Percentiles rank a stretch among this genome's conserved stretches.
Evolutionary conservation across 2,797 vertebrate species (phyloP).

Genomic region (Micropoecilia bifurca): DNA sequence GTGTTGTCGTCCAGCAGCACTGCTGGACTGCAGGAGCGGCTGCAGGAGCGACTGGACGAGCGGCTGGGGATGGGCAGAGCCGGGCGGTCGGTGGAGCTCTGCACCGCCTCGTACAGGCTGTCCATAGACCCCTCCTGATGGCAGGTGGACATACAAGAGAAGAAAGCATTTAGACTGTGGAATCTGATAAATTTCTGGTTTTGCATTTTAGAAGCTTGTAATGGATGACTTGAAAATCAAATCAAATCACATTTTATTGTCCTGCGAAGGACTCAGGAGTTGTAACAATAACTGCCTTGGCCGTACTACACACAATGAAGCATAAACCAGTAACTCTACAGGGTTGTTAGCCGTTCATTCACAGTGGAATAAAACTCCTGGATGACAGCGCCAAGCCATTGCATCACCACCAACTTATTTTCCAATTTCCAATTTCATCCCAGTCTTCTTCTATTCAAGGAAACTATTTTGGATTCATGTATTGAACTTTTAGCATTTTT

Average conservation of each 20-base stretch:
- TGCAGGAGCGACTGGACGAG: conserved; percentile 62
- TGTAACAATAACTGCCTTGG: neutral
- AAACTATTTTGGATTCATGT: neutral
- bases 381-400: neutral
- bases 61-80: conserved; percentile 69
- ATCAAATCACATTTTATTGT: neutral
- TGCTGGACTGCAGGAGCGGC: conserved; percentile 70
- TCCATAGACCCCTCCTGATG: conserved; percentile 90
- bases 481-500: neutral
- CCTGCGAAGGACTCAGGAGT: neutral
- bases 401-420: neutral
- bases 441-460: neutral
- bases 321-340: neutral
- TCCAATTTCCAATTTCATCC: neutral
- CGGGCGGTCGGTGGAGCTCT: conserved; percentile 75
- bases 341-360: neutral
- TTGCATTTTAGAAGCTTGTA: neutral
- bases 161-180: conserved; percentile 10
- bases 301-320: neutral
- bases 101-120: conserved; percentile 90
- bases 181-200: neutral
- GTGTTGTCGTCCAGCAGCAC: conserved; percentile 53
- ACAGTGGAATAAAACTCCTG: neutral
- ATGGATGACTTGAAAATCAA: neutral
- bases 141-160: conserved; percentile 24